phyloP scores from a whole-genome alignment of 2,888 invertebrate species.

The Amiota mariae region DNA sequence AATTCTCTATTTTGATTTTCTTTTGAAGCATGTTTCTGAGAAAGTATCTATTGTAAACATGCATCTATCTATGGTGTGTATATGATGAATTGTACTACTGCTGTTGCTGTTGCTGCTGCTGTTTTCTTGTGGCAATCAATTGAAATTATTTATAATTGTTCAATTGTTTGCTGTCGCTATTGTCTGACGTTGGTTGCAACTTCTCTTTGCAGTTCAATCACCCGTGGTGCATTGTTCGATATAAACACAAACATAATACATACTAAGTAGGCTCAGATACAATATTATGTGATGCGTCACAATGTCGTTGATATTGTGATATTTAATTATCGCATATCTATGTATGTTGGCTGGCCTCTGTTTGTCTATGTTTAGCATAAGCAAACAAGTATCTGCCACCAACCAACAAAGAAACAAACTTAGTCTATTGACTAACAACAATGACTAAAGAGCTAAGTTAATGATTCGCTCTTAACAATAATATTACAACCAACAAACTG shows the following conservation, averaged over 20 bases:
- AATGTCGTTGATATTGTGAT: background rate
- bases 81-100: background rate
- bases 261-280: no score
- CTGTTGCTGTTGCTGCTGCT: background rate
- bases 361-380: background rate
- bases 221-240: constrained; percentile 56
- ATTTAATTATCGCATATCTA: constrained; percentile 19
- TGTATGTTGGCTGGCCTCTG: background rate
- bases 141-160: constrained; percentile 10
- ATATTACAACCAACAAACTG: constrained; percentile 10
- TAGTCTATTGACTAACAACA: constrained; percentile 8
- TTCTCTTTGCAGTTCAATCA: constrained; percentile 55
- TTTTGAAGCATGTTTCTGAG: no score
- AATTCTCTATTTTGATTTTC: no score
- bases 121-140: background rate
- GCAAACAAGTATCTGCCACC: background rate
- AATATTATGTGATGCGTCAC: constrained; percentile 1
- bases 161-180: background rate
- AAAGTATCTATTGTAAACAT: no score
- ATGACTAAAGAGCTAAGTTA: background rate
- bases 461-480: constrained; percentile 12
- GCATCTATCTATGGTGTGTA: background rate
- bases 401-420: no score
- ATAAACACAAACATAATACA: background rate
- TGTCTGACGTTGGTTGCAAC: background rate